Evolutionary conservation across 2,888 invertebrate genomes (phyloP).

Genomic region (Meandrusa payeni): DNA sequence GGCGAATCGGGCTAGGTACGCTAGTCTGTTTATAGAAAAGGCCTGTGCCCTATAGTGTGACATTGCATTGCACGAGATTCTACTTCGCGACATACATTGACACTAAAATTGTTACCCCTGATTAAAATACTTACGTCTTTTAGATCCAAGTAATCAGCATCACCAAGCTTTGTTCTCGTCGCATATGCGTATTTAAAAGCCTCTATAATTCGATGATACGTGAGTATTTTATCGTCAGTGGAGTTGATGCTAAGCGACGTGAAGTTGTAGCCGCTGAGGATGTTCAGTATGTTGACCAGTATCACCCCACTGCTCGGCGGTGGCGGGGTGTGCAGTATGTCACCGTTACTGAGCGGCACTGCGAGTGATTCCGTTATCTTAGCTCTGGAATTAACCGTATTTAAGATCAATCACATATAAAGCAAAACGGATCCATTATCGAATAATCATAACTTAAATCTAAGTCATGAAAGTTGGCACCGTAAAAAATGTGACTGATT

Average conservation of each 20-base stretch:
- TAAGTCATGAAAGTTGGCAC: too few species aligned
- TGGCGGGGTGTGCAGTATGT: conserved; percentile 88
- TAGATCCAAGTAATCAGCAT: conserved; percentile 87
- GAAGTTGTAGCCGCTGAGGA: conserved; percentile 86
- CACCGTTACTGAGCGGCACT: conserved; percentile 78
- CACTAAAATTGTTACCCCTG: too few species aligned
- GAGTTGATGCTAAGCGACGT: conserved; percentile 73
- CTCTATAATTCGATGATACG: conserved; percentile 93
- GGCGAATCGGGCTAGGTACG: too few species aligned
- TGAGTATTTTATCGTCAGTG: conserved; percentile 79
- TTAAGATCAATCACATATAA: too few species aligned
- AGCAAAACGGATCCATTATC: too few species aligned
- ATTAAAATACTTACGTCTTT: conserved; percentile 75
- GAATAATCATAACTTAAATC: too few species aligned
- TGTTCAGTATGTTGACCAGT: conserved; percentile 89
- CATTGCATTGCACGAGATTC: too few species aligned
- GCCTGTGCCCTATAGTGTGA: too few species aligned
- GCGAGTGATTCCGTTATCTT: conserved; percentile 83
- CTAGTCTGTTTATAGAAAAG: too few species aligned
- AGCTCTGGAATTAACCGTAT: conserved; percentile 81
- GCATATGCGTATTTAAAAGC: conserved; percentile 96
- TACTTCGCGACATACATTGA: too few species aligned
- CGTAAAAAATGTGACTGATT: too few species aligned
- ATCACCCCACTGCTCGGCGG: conserved; percentile 93
- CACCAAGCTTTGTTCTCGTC: conserved; percentile 91